Conservation (phyloP, 2,888 invertebrate species). For the Amphipoea lucens region DNA sequence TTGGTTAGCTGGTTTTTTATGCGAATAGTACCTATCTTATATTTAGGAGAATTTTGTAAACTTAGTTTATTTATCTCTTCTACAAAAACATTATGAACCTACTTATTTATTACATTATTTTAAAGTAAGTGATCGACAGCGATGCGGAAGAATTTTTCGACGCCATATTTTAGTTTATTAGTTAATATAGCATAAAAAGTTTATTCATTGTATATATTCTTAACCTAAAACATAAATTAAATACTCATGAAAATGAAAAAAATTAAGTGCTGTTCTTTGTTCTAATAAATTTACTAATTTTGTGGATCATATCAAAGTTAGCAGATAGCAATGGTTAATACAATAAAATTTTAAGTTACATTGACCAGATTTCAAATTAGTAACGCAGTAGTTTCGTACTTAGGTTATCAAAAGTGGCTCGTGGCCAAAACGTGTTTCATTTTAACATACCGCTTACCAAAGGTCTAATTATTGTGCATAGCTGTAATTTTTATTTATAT, state of each 20-base stretch:
- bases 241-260: background rate
- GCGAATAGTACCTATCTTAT: background rate
- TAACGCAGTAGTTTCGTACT: slow-evolving; percentile 44
- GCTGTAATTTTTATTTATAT: background rate
- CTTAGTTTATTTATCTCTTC: background rate
- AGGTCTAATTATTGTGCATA: slow-evolving; percentile 37
- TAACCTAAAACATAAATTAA: background rate
- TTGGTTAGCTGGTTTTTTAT: slow-evolving; percentile 42
- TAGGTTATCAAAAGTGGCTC: slow-evolving; percentile 59
- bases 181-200: background rate
- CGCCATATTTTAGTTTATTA: background rate
- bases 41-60: background rate
- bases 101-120: background rate
- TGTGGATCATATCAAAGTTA: background rate
- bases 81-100: background rate
- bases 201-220: background rate
- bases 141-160: background rate
- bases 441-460: slow-evolving; percentile 59
- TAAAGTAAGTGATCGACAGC: background rate
- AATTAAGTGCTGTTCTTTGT: background rate
- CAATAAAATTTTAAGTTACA: slow-evolving; percentile 18
- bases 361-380: slow-evolving; percentile 42
- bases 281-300: background rate
- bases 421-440: slow-evolving; percentile 50
- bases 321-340: background rate